These are phyloP conservation scores for Argyra leucocephala DNA, from an alignment of 2,888 invertebrate species.

Conservation along the genomic window DNA sequence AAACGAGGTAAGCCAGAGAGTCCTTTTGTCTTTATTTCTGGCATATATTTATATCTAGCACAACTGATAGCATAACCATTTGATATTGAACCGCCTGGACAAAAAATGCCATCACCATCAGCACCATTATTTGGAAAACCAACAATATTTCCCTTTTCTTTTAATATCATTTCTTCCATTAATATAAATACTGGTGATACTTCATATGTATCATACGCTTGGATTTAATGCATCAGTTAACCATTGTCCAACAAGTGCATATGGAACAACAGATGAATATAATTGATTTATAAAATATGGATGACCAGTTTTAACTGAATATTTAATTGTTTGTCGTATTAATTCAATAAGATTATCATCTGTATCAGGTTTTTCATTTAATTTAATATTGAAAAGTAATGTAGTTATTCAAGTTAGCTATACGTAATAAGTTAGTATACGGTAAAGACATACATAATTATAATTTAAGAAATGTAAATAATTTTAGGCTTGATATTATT, in stretches of 20 bases:
- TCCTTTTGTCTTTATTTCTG: slow-evolving; percentile 65
- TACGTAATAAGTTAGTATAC: too few relatives aligned
- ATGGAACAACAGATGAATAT: slow-evolving; percentile 75
- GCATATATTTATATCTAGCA: slow-evolving; percentile 62
- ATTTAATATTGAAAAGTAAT: slow-evolving; percentile 60
- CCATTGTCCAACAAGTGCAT: slow-evolving; percentile 76
- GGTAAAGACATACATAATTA: too few relatives aligned
- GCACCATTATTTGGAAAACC: slow-evolving; percentile 61
- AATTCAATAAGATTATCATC: slow-evolving; percentile 60
- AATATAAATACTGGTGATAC: slow-evolving; percentile 79
- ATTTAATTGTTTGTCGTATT: slow-evolving; percentile 63
- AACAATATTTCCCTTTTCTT: slow-evolving; percentile 68
- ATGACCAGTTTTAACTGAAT: slow-evolving; percentile 83
- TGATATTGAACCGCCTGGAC: slow-evolving; percentile 81
- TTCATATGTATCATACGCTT: slow-evolving; percentile 81
- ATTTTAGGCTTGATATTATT: too few relatives aligned
- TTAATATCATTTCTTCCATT: slow-evolving; percentile 74
- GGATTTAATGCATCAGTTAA: slow-evolving; percentile 76
- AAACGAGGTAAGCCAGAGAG: slow-evolving; percentile 60
- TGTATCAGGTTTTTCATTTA: slow-evolving; percentile 50
- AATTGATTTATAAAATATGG: slow-evolving; percentile 84
- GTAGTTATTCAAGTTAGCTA: too few relatives aligned
- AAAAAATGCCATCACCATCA: slow-evolving; percentile 76
- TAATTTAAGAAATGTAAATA: too few relatives aligned
- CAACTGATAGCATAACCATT: slow-evolving; percentile 87